Evolutionary conservation across 2,797 vertebrate species (phyloP), one percentile per base, ranked within the genome.

Genomic region (Liparis tanakae): DNA sequence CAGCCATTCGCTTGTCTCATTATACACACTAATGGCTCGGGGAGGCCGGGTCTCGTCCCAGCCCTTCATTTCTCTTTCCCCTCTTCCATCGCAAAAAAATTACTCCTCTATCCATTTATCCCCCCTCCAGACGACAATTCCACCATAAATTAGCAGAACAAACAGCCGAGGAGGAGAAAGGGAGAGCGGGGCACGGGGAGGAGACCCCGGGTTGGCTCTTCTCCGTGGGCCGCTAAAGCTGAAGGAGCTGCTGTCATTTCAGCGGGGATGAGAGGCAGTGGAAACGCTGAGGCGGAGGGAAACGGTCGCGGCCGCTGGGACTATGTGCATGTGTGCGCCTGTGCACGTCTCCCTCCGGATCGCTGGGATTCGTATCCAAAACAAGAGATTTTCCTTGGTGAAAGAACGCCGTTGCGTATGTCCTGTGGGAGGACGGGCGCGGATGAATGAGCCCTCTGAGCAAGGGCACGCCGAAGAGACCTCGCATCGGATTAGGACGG

Each of bases 121-220:
- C 80, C 79, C 79, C 39, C 25, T 4, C 25, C 25, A n/a, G 72
- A 87, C 86, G 87, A 89, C 80, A 78, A 73, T 85, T 81, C 78
- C 71, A 20, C 79, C 81, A 71, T 92, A 86, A 91, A 91, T 91
- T 81, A 89, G 75, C 57, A 80, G 72, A 88, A 87, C 82, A 90
- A 91, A 90, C 85, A 79, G 72, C 83, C 9, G 69, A 83, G 74
- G 67, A 76, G 78, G 75, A 76, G 79, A 80, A 81, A 70, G 76
- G 59, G 33, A 82, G 67, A 82, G 67, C 67, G 39, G 54, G 68
- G 80, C 53, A 61, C 56, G 7, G 70, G 67, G 61, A 41, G 76
- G 67, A 67, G 74, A 88, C 78, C 88, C 84, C 76, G 70, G 85
- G 62, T 72, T 64, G 61, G 86, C 80, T 78, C 74, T 86, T 74